Conservation (phyloP, 2,888 invertebrate species). For the Polymixis lichenea region DNA sequence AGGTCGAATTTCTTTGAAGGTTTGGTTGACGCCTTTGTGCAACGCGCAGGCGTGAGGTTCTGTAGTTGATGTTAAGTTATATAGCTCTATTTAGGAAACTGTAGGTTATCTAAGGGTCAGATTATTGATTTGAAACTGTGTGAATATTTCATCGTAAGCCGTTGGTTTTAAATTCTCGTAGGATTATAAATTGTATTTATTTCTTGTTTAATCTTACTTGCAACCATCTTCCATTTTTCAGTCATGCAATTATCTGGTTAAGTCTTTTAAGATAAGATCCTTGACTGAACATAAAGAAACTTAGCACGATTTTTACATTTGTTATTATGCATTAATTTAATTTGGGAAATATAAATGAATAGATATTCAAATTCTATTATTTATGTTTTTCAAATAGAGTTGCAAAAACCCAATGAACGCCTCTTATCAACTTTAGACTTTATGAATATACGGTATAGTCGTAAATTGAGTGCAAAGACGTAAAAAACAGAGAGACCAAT, state of each 20-base stretch:
- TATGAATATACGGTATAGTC: neutral
- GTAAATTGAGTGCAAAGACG: neutral
- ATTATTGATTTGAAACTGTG: slow-evolving; percentile 31
- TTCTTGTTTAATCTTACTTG: neutral
- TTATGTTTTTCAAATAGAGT: neutral
- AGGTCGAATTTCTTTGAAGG: neutral
- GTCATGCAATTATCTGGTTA: neutral
- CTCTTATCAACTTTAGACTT: neutral
- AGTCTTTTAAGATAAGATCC: neutral
- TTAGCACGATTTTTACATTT: neutral
- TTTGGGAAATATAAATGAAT: no score
- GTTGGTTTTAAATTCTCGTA: neutral
- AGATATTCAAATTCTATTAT: neutral
- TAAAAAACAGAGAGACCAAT: neutral
- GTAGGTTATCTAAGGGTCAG: neutral
- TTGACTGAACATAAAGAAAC: no score
- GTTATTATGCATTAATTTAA: neutral
- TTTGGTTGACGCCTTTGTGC: slow-evolving; percentile 40
- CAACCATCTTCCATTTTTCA: neutral
- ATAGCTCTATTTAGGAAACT: neutral
- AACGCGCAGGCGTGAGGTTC: slow-evolving; percentile 38
- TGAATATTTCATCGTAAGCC: neutral
- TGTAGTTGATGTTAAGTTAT: slow-evolving; percentile 15
- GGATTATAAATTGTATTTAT: neutral
- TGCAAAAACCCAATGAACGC: neutral